Percentiles rank a stretch among this genome's conserved stretches.
These are phyloP conservation scores for Podargus strigoides DNA, from an alignment of 2,797 vertebrate species.

Conservation along the genomic window DNA sequence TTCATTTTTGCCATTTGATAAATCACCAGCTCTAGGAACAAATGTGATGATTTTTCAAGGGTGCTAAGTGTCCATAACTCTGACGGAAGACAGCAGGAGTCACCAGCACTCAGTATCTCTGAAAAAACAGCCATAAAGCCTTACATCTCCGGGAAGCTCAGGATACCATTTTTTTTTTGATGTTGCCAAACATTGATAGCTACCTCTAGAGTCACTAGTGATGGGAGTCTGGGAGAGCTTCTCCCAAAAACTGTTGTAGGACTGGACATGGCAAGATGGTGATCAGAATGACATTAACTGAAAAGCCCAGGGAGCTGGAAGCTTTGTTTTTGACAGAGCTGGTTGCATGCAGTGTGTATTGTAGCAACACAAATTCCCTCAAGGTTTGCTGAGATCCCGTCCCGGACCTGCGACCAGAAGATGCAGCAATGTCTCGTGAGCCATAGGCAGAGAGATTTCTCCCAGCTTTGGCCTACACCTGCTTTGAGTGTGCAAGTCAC, in stretches of 20 bases:
- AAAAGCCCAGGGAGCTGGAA: constrained; percentile 17
- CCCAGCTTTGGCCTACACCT: constrained; percentile 8
- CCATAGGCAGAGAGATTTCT: constrained; percentile 26
- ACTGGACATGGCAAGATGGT: neutral
- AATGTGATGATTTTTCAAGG: constrained; percentile 5
- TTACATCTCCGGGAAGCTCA: neutral
- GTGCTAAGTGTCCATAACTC: neutral
- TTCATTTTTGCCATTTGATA: neutral
- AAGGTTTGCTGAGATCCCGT: constrained; percentile 3
- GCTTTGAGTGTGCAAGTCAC: constrained; percentile 33
- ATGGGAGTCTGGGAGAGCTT: neutral
- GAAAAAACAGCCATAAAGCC: neutral
- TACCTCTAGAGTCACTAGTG: neutral
- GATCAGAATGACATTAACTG: neutral
- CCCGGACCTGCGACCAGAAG: constrained; percentile 38
- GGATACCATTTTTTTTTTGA: neutral
- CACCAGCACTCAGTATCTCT: constrained; percentile 5
- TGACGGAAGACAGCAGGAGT: neutral
- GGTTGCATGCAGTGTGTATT: neutral
- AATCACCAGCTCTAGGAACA: neutral
- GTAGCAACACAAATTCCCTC: constrained; percentile 8
- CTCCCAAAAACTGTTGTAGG: neutral
- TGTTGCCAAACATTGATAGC: neutral
- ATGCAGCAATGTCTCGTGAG: neutral
- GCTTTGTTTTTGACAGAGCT: neutral